These are phyloP conservation scores for Drosophila prostipennis DNA, from an alignment of 2,888 invertebrate species.

Conservation along the genomic window DNA sequence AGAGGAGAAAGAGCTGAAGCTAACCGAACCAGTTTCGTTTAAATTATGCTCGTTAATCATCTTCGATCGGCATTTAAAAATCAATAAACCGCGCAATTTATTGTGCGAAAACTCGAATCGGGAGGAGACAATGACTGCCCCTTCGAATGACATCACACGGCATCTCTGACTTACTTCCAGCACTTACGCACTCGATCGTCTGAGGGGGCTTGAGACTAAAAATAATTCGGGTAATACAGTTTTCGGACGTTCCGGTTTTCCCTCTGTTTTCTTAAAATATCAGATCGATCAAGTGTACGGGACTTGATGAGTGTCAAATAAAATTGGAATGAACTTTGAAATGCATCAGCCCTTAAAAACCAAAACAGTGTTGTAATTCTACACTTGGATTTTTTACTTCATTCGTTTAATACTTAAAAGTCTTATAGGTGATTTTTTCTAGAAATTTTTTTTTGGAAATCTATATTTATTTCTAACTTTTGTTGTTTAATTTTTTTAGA, in stretches of 20 bases:
- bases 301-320: conserved; percentile 9
- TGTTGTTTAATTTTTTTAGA: too few relatives aligned
- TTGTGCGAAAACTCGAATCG: conserved; percentile 35
- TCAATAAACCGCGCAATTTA: conserved; percentile 22
- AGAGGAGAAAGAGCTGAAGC: not conserved
- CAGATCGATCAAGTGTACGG: conserved; percentile 16
- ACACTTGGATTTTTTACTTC: not conserved
- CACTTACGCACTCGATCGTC: conserved; percentile 29
- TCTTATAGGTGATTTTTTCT: too few relatives aligned
- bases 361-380: too few relatives aligned
- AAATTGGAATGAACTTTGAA: not conserved
- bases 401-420: too few relatives aligned
- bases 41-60: conserved; percentile 27
- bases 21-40: conserved; percentile 15
- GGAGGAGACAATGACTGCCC: conserved; percentile 29
- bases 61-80: conserved; percentile 29
- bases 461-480: too few relatives aligned
- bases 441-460: too few relatives aligned
- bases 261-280: conserved; percentile 17
- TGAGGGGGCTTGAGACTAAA: conserved; percentile 12
- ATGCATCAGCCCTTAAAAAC: not conserved
- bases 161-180: conserved; percentile 18
- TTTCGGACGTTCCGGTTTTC: conserved; percentile 12
- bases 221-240: conserved; percentile 28
- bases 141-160: conserved; percentile 28